A percentile compares a stretch with the other conserved stretches of the same genome.
These are phyloP conservation scores for Theocolax elegans DNA, from an alignment of 1,140 invertebrate species.

Conservation along the genomic window DNA sequence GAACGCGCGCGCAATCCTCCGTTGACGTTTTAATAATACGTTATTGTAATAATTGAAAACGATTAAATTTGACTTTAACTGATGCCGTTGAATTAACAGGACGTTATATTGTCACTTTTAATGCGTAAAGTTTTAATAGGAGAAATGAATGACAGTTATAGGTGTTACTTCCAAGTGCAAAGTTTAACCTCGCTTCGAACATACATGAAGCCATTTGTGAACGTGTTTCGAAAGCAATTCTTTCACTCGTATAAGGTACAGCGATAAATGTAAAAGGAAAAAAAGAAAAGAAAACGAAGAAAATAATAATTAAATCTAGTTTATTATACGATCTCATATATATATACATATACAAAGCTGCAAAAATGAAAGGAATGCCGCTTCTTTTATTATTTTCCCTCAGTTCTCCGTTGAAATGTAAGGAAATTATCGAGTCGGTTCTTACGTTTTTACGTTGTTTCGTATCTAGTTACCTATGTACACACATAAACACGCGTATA, in stretches of 20 bases:
- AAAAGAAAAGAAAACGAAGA: too few species aligned
- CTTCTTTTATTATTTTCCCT: constrained; percentile 17
- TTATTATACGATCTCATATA: too few species aligned
- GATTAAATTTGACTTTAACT: background rate
- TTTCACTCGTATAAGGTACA: too few species aligned
- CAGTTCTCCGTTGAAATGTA: background rate
- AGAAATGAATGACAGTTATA: background rate
- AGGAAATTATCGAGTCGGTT: too few species aligned
- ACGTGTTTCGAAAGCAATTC: background rate
- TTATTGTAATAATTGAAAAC: background rate
- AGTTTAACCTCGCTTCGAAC: background rate
- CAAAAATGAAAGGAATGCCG: background rate
- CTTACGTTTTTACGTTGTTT: too few species aligned
- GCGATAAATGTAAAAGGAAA: too few species aligned
- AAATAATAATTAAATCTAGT: too few species aligned
- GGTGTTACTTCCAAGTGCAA: background rate
- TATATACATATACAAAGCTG: too few species aligned
- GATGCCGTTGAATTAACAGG: background rate
- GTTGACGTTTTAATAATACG: too few species aligned
- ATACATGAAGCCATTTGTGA: constrained; percentile 7
- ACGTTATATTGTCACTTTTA: background rate
- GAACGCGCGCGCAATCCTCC: too few species aligned
- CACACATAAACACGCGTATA: too few species aligned
- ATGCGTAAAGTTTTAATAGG: background rate
- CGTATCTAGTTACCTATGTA: too few species aligned